These are phyloP conservation scores for Tapirus terrestris DNA, from an alignment of 2,113 vertebrate species.

Conservation along the genomic window DNA sequence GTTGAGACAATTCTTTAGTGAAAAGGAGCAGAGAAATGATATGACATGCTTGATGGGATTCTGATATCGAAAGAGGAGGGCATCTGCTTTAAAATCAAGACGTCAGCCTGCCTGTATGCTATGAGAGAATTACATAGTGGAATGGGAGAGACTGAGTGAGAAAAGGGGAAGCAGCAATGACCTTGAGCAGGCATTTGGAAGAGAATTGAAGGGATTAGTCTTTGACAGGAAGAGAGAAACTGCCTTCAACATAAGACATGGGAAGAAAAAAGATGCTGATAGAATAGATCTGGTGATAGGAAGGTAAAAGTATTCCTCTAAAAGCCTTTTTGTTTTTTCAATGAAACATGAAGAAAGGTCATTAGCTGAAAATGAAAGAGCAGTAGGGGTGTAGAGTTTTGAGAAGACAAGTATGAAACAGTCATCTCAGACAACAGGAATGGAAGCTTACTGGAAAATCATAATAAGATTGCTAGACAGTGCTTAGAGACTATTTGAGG, in stretches of 20 bases:
- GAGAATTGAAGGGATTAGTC: neutral
- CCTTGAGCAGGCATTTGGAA: neutral
- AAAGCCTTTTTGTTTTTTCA: neutral
- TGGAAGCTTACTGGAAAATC: neutral
- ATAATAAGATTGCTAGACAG: neutral
- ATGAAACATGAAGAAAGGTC: neutral
- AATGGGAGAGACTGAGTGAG: neutral
- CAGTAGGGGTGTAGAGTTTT: neutral
- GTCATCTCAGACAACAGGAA: neutral
- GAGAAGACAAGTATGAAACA: neutral
- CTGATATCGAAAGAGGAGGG: too few relatives aligned
- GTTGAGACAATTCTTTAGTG: neutral
- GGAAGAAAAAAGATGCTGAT: neutral
- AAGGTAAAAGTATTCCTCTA: neutral
- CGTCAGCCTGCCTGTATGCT: neutral
- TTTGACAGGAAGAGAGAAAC: neutral
- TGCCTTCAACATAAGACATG: neutral
- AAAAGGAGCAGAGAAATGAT: neutral
- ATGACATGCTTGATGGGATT: neutral
- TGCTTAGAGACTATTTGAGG: neutral
- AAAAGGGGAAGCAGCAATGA: neutral
- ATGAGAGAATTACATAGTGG: neutral
- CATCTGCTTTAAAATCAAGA: neutral
- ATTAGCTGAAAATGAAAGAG: neutral
- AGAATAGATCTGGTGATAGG: neutral